Evolutionary conservation across 92 coral and sea anemone genomes (phyloP).

Genomic region (Zoanthus sansibaricus): DNA sequence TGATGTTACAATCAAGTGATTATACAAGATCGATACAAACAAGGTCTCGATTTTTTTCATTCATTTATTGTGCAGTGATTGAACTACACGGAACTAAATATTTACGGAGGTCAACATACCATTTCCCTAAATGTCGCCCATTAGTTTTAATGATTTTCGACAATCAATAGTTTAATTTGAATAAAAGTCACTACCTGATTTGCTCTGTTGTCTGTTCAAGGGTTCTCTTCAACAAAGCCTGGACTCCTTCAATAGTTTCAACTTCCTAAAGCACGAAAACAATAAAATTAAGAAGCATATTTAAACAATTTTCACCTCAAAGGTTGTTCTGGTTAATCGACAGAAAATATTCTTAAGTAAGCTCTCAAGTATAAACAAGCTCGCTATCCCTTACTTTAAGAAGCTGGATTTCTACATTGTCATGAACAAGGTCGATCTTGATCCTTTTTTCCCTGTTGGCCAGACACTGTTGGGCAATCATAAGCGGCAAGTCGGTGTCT

Average conservation of each 20-base stretch:
- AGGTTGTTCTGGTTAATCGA: not conserved
- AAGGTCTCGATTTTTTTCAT: not conserved
- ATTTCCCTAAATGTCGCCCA: no score
- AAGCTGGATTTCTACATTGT: conserved; percentile 95
- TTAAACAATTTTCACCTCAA: not conserved
- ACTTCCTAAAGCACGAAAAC: conserved; percentile 74
- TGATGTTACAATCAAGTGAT: not conserved
- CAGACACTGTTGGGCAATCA: conserved; percentile 94
- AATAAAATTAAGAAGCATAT: not conserved
- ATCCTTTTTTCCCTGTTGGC: conserved; percentile 87
- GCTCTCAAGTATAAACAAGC: not conserved
- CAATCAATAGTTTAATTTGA: not conserved
- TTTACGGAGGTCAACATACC: not conserved
- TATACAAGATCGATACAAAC: not conserved
- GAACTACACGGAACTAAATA: not conserved
- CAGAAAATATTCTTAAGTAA: no score
- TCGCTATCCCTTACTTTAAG: conserved; percentile 68
- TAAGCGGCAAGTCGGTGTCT: conserved; percentile 90
- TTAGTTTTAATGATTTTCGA: no score
- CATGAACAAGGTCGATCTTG: conserved; percentile 94
- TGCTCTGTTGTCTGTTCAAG: conserved; percentile 98
- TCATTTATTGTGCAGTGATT: not conserved
- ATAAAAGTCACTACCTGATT: conserved; percentile 71
- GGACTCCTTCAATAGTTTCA: conserved; percentile 93
- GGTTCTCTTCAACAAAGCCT: conserved; percentile 89